Conservation (phyloP, 2,888 invertebrate species). For the Portevinia maculata region DNA sequence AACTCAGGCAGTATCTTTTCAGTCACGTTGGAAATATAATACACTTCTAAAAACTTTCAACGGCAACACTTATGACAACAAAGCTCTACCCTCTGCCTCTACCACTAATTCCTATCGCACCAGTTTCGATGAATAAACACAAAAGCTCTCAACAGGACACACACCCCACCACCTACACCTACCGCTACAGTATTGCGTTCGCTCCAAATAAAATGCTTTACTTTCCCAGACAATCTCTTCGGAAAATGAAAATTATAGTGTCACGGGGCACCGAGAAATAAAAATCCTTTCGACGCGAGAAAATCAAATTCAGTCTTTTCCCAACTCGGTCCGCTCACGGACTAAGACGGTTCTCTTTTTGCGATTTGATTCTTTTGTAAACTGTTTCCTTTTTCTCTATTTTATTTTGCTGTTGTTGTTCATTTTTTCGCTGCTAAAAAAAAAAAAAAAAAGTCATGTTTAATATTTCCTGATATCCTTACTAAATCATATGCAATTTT, state of each 20-base stretch:
- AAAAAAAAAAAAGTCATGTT: no score
- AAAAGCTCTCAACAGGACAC: conserved; percentile 42
- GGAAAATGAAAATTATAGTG: conserved; percentile 41
- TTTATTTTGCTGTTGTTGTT: conserved; percentile 2
- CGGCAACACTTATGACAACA: conserved; percentile 12
- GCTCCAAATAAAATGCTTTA: conserved; percentile 30
- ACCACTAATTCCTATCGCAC: background rate
- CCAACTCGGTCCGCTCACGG: conserved; percentile 66
- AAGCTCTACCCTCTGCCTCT: conserved; percentile 20
- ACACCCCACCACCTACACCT: conserved; percentile 39
- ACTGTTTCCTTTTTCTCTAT: conserved; percentile 28
- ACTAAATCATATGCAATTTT: background rate
- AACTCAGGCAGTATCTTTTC: no score
- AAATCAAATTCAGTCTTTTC: conserved; percentile 68
- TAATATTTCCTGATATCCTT: background rate
- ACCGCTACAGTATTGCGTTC: conserved; percentile 9
- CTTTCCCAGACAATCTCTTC: conserved; percentile 63
- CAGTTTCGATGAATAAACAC: conserved; percentile 8
- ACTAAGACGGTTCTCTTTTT: conserved; percentile 54
- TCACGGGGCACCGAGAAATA: conserved; percentile 9
- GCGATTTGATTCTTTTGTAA: conserved; percentile 42
- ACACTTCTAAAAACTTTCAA: background rate
- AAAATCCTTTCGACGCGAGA: conserved; percentile 62
- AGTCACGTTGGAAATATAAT: background rate
- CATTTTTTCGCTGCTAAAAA: background rate